A percentile compares a stretch with the other conserved stretches of the same genome.
These are phyloP conservation scores for Galagoides demidoff DNA, from an alignment of 2,797 vertebrate genomes.

Conservation along the genomic window DNA sequence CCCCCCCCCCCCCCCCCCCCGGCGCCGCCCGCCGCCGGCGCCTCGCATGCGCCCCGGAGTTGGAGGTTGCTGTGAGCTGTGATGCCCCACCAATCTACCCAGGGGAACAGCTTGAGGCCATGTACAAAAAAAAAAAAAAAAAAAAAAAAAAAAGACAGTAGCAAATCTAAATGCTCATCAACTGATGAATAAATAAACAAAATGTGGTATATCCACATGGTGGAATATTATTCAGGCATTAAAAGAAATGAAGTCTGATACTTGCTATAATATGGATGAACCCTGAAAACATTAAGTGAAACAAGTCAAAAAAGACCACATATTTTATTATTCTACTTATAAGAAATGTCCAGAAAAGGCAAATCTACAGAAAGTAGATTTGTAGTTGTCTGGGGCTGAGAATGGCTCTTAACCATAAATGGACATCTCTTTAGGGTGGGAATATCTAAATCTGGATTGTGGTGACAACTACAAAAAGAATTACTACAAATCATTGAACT, in stretches of 20 bases:
- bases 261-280: not conserved
- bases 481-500: constrained; percentile 20
- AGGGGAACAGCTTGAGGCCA: not conserved
- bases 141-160: no score
- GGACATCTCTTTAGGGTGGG: not conserved
- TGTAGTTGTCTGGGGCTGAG: not conserved
- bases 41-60: no score
- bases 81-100: not conserved
- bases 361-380: constrained; percentile 33
- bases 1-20: no score
- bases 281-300: not conserved
- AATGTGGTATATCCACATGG: not conserved
- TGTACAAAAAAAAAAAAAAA: no score
- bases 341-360: constrained; percentile 18
- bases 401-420: constrained; percentile 18
- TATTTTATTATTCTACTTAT: not conserved
- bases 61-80: no score
- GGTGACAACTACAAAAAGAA: constrained; percentile 27
- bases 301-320: not conserved
- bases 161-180: not conserved
- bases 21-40: no score
- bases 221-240: not conserved
- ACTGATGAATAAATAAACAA: constrained; percentile 19
- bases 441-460: constrained; percentile 29
- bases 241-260: not conserved